Base-by-base conservation (phyloP, 2,113 vertebrate genomes). In the Apodemus speciosus region DNA sequence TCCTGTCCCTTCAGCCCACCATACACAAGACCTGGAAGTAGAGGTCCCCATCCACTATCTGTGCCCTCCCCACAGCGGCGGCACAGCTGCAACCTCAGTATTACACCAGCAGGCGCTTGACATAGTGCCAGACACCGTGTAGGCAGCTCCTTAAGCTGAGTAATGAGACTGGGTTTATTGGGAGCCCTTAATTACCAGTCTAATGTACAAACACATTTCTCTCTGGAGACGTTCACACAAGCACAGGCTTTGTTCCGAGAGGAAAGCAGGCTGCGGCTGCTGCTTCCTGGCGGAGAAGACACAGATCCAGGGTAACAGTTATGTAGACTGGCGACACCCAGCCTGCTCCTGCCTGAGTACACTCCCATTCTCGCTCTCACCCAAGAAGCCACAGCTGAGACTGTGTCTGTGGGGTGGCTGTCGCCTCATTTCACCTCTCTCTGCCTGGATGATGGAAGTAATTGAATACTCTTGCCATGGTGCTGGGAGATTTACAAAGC, bases 111-210 rank as follows among this genome's bases (percentile, higher is more conserved):
- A 92, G 89, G 95, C 64, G 62, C 75, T 92, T 96, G 95, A 92
- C 85, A 75, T 9, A 2, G 13, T 71, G 94, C 95, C 94, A 97
- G 91, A 75, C 3, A 43, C 89, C 49, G 40, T 87, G 35, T 53
- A 79, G 83, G 91, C 96, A 92, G 95, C 88, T 96, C 96, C 93
- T 96, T 92, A 92, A 90, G 94, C 88, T 93, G 92, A 93, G 88
- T 95, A 97, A 95, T 92, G 92, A 95, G 95, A 92, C 84, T 83
- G 49, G 27, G 90, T 91, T 96, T 94, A 89, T 86, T 94, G 89
- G 91, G 93, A 93, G 87, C 73, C 91, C 95, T 97, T 96, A 95
- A 96, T 97, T 95, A 96, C 95, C 86, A 93, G 93, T 71, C 81
- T 94, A 93, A 97, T 88, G 91, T 83, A 94, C 95, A 97, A 94